A percentile compares a stretch with the other conserved stretches of the same genome.
These are phyloP conservation scores for Acrobasis suavella DNA, from an alignment of 2,888 invertebrate species.

Conservation along the genomic window DNA sequence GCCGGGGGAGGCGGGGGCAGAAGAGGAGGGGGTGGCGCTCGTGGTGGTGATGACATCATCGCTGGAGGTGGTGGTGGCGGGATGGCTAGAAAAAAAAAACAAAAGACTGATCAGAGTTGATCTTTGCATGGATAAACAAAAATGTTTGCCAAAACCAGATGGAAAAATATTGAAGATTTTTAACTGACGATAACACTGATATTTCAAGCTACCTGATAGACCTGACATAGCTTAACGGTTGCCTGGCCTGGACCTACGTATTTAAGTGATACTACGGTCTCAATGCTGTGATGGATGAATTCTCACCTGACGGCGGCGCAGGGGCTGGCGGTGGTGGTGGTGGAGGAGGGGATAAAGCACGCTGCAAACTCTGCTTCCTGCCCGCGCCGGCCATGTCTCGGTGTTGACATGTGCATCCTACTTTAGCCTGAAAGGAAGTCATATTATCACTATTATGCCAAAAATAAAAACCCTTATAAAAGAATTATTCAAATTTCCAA, in stretches of 20 bases:
- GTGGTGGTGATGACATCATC: conserved; percentile 62
- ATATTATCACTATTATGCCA: no score
- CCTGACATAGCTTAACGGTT: no score
- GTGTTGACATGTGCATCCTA: conserved; percentile 84
- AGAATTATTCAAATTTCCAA: no score
- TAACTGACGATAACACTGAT: no score
- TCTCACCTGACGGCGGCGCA: conserved; percentile 47
- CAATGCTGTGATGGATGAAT: no score
- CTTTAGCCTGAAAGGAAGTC: conserved; percentile 65
- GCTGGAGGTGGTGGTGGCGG: conserved; percentile 56
- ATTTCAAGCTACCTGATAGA: no score
- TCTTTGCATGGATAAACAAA: no score
- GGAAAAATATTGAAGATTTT: no score
- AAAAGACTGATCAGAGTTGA: neutral
- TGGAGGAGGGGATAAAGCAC: conserved; percentile 78
- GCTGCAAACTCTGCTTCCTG: conserved; percentile 83
- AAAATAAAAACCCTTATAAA: no score
- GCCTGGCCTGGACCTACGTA: no score
- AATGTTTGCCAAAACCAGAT: no score
- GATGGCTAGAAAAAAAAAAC: conserved; percentile 45
- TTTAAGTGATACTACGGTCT: no score
- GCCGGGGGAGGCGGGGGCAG: conserved; percentile 68
- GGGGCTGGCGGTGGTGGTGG: conserved; percentile 71
- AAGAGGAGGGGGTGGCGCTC: conserved; percentile 69
- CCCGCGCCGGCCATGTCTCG: conserved; percentile 83